Evolutionary conservation across 2,797 vertebrate genomes (phyloP), one percentile per base, ranked within the genome.

Genomic region (Acrossocheilus fasciatus): DNA sequence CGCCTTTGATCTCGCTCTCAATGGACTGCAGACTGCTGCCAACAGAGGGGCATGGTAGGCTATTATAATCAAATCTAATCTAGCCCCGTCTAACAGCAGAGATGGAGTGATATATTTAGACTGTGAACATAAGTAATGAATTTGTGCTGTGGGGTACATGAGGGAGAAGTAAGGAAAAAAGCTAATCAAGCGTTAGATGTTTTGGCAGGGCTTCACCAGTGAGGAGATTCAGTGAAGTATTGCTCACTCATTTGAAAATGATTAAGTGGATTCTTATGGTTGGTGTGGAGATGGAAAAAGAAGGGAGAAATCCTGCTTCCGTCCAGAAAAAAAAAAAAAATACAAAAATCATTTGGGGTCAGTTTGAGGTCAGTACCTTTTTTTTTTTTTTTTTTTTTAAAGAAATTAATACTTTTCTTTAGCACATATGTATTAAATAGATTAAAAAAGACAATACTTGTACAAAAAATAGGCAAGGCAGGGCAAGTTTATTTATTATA

Each of bases 51-150:
- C 70, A 75, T 85, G 84, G 76, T 79, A 64, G 76, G 54, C 83
- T 87, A 79, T 88, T 89, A 77, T 87, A 87, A 89, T 89, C 88
- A 87, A 83, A 78, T 89, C 80, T 85, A 87, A 87, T 87, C 82
- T 69, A 74, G 78, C 47, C 30, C 82, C 41, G 72, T 89, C 82
- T 81, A 85, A 88, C 81, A 86, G 81, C 81, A 79, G n/a, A 73
- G 79, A 90, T 87, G 79, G 79, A 88, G 75, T 70, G 76, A 84
- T 87, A 87, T 90, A 85, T 88, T 89, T 85, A 81, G 88, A 78
- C 81, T 47, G 18, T 87, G 84, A 74, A 89, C 87, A 81, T 83
- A 83, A 82, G 75, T 85, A 77, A 89, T 88, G 88, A 81, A 89
- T 86, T 83, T 88, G 64, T 69, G 20, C 87, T 78, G 26, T 50